These are phyloP conservation scores for Zosterops borbonicus DNA, from an alignment of 2,113 vertebrate genomes.

Conservation along the genomic window DNA sequence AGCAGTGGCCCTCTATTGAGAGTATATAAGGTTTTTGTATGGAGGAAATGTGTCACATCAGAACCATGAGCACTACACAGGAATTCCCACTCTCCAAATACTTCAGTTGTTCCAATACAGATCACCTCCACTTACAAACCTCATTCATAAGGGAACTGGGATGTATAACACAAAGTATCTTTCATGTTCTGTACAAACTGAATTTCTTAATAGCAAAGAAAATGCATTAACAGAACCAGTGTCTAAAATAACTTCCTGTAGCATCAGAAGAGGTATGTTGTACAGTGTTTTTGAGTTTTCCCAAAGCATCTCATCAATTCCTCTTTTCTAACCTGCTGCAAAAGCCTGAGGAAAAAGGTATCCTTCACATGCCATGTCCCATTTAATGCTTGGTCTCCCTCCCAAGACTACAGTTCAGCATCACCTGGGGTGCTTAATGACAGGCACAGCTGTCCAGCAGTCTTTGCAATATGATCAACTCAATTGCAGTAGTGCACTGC, in stretches of 20 bases:
- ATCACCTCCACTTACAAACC: not conserved
- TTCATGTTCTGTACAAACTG: not conserved
- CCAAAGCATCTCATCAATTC: not conserved
- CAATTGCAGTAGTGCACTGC: not conserved
- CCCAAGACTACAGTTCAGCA: not conserved
- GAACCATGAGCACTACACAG: fast-evolving
- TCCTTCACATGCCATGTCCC: not conserved
- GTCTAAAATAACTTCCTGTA: not conserved
- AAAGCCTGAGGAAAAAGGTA: not conserved
- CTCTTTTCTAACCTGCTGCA: not conserved
- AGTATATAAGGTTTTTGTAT: not conserved
- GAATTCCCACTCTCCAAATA: not conserved
- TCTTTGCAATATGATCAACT: fast-evolving
- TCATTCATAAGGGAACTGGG: not conserved
- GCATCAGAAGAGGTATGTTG: not conserved
- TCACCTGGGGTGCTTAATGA: not conserved
- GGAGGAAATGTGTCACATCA: not conserved
- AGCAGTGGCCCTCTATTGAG: not conserved
- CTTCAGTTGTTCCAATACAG: not conserved
- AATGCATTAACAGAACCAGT: not conserved
- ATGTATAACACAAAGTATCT: fast-evolving
- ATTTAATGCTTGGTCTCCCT: not conserved
- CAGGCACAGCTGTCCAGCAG: not conserved
- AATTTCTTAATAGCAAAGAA: not conserved
- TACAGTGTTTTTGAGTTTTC: fast-evolving